Conservation (phyloP, 2,113 vertebrate genomes). For the Thunnus maccoyii region DNA sequence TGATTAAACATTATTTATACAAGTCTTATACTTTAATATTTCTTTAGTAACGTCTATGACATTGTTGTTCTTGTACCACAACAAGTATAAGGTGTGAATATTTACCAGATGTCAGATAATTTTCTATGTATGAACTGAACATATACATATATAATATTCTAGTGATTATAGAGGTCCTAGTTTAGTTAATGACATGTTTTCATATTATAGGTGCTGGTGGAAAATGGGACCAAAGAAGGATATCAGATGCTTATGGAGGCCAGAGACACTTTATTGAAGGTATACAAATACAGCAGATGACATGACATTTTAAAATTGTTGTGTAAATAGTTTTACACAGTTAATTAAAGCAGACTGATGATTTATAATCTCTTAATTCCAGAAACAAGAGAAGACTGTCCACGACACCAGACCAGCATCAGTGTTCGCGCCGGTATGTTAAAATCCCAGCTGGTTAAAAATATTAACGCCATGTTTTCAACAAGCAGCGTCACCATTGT, state of each 20-base stretch:
- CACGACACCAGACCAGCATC: slow-evolving; percentile 81
- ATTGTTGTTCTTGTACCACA: not conserved
- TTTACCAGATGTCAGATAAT: too few relatives aligned
- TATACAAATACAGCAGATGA: slow-evolving; percentile 38
- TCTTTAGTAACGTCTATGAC: not conserved
- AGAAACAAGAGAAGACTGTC: slow-evolving; percentile 84
- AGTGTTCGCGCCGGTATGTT: slow-evolving; percentile 89
- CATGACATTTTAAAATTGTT: not conserved
- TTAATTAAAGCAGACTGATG: not conserved
- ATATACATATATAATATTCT: too few relatives aligned
- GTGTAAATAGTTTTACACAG: not conserved
- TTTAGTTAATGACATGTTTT: not conserved
- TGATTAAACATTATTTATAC: not conserved
- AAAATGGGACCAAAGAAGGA: slow-evolving; percentile 92
- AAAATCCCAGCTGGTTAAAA: not conserved
- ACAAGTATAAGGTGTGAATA: too few relatives aligned
- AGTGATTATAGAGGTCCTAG: too few relatives aligned
- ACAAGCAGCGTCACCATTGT: not conserved
- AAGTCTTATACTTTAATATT: too few relatives aligned
- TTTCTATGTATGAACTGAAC: too few relatives aligned
- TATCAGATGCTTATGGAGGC: slow-evolving; percentile 92
- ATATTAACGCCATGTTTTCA: accelerated
- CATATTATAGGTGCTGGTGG: slow-evolving; percentile 86
- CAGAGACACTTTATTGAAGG: slow-evolving; percentile 86
- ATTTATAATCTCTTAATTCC: slow-evolving; percentile 4